Evolutionary conservation across 2,888 invertebrate species (phyloP).

Genomic region (Loripinus fragilis): DNA sequence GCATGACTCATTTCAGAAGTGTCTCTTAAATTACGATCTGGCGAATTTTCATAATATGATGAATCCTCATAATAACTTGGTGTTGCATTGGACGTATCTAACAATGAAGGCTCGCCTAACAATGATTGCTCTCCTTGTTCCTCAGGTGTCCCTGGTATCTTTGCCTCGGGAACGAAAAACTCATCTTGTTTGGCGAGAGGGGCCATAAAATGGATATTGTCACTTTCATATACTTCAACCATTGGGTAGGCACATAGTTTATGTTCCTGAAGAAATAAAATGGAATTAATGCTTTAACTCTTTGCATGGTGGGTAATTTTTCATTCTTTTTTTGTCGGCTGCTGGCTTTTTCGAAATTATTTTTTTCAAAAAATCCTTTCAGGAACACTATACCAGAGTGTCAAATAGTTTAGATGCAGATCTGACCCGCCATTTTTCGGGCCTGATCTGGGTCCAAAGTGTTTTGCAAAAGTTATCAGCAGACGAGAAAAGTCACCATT

Average conservation of each 20-base stretch:
- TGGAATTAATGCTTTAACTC: no score
- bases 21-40: slow-evolving; percentile 37
- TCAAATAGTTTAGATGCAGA: no score
- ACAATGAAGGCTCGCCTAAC: slow-evolving; percentile 30
- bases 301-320: no score
- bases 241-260: slow-evolving; percentile 84
- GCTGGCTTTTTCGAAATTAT: no score
- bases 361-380: no score
- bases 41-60: slow-evolving; percentile 25
- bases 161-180: slow-evolving; percentile 84
- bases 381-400: no score
- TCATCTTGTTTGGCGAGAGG: slow-evolving; percentile 84
- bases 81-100: slow-evolving; percentile 20
- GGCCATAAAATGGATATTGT: slow-evolving; percentile 83
- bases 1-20: slow-evolving; percentile 38
- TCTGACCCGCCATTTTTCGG: no score
- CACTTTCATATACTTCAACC: slow-evolving; percentile 83
- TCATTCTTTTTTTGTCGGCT: no score
- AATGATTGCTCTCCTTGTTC: slow-evolving; percentile 42
- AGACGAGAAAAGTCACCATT: no score
- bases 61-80: neutral
- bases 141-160: slow-evolving; percentile 40
- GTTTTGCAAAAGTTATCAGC: no score
- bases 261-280: slow-evolving; percentile 70
- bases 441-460: no score